Percentiles rank a stretch among this genome's conserved stretches.
Evolutionary conservation across 2,113 vertebrate genomes (phyloP).

Genomic region (Semnornis frantzii): DNA sequence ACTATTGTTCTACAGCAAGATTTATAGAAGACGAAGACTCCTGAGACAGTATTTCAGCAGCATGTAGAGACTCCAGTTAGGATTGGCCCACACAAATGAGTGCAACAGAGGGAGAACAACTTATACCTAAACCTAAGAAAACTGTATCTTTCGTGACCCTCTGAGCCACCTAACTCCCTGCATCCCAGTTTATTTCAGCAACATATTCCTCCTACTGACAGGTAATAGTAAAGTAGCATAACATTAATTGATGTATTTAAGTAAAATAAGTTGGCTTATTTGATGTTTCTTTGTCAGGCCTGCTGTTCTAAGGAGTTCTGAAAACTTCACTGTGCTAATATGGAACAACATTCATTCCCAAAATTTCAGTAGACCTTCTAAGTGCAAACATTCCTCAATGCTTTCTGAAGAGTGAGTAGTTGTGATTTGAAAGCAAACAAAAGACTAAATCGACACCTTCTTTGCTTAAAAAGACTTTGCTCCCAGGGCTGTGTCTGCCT

Average conservation of each 20-base stretch:
- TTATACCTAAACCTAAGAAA: not conserved
- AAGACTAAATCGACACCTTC: not conserved
- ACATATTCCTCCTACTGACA: slow-evolving; percentile 35
- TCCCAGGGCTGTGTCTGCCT: not conserved
- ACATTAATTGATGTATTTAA: not conserved
- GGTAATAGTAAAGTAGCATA: slow-evolving; percentile 17
- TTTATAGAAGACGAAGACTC: not conserved
- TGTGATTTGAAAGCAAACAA: not conserved
- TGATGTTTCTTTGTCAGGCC: slow-evolving; percentile 73
- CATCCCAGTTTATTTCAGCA: slow-evolving; percentile 7
- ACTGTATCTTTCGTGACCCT: not conserved
- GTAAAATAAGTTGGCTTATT: not conserved
- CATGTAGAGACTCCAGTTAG: not conserved
- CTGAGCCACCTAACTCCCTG: not conserved
- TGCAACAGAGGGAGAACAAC: not conserved
- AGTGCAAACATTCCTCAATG: slow-evolving; percentile 24
- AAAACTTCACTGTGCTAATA: slow-evolving; percentile 86
- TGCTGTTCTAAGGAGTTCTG: slow-evolving; percentile 79
- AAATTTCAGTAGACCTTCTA: slow-evolving; percentile 81
- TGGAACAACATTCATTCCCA: slow-evolving; percentile 86
- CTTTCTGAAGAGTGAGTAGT: not conserved
- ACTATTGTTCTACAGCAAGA: not conserved
- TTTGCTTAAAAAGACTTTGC: not conserved
- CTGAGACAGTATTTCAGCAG: not conserved
- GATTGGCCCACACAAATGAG: not conserved